A percentile compares a stretch with the other conserved stretches of the same genome.
Evolutionary conservation across 1,140 invertebrate species (phyloP).

Genomic region (Drosophila paulistorum): DNA sequence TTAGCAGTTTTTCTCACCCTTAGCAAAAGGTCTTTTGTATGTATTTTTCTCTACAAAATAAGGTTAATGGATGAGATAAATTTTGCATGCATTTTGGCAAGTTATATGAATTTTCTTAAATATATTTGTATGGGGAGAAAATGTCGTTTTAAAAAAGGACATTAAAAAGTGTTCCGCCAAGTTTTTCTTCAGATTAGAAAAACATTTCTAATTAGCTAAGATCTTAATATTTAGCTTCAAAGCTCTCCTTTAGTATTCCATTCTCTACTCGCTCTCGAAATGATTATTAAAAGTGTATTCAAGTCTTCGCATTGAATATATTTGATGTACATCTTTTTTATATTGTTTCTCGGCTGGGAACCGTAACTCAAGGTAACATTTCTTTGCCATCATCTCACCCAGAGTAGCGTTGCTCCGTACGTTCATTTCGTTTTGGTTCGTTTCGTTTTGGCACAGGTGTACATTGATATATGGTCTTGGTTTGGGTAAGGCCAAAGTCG

Average conservation of each 20-base stretch:
- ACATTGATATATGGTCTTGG: slow-evolving; percentile 63
- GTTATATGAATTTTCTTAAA: neutral
- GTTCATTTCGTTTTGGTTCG: slow-evolving; percentile 34
- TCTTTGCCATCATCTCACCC: slow-evolving; percentile 27
- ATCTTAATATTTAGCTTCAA: too few species aligned
- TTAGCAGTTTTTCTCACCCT: slow-evolving; percentile 11
- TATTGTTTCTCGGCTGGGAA: slow-evolving; percentile 39
- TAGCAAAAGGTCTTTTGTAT: slow-evolving; percentile 9
- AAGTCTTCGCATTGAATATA: slow-evolving; percentile 17
- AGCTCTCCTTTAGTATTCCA: too few species aligned
- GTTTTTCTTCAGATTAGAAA: too few species aligned
- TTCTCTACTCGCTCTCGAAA: too few species aligned
- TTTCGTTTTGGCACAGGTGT: slow-evolving; percentile 62
- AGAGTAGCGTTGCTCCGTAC: slow-evolving; percentile 31
- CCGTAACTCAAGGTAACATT: slow-evolving; percentile 51
- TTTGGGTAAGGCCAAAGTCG: slow-evolving; percentile 59
- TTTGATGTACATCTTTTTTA: neutral
- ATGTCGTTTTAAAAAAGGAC: neutral
- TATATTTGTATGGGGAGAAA: neutral
- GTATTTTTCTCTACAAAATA: slow-evolving; percentile 7
- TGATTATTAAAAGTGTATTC: neutral
- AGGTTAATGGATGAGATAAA: neutral
- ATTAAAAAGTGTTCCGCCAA: too few species aligned
- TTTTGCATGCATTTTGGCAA: neutral
- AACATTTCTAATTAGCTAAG: too few species aligned